phyloP scores from a whole-genome alignment of 2,888 invertebrate genomes.

The Lepidocyrtoides sp. region DNA sequence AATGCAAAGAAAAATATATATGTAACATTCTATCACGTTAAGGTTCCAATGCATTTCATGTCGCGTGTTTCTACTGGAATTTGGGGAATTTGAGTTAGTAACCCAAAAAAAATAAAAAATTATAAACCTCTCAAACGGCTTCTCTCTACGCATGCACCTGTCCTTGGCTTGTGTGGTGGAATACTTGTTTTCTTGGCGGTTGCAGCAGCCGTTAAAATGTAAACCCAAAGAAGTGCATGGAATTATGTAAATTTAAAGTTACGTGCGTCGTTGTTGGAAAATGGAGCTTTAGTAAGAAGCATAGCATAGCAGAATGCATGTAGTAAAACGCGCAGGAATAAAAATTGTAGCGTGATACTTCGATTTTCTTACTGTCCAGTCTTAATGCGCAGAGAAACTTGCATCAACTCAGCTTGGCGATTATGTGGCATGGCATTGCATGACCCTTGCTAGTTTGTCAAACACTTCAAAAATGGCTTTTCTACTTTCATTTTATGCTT shows the following conservation, averaged over 20 bases:
- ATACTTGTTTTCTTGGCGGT: too few relatives aligned
- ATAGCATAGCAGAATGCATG: neutral
- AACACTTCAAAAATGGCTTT: slow-evolving; percentile 20
- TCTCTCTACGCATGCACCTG: slow-evolving; percentile 11
- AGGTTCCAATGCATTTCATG: slow-evolving; percentile 7
- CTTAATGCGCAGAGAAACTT: neutral
- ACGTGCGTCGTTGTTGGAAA: neutral
- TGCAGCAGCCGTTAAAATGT: neutral
- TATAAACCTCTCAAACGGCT: neutral
- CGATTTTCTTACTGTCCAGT: neutral
- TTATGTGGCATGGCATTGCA: slow-evolving; percentile 25
- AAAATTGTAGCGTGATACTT: neutral
- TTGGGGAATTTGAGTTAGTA: slow-evolving; percentile 9
- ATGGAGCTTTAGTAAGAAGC: neutral
- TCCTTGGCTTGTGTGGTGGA: too few relatives aligned
- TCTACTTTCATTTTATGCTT: neutral
- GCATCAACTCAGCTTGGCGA: neutral
- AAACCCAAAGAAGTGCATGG: slow-evolving; percentile 4
- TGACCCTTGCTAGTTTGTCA: slow-evolving; percentile 69
- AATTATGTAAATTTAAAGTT: slow-evolving; percentile 23
- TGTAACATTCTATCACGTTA: too few relatives aligned
- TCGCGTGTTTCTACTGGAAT: neutral
- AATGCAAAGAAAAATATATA: neutral
- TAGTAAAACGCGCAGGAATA: neutral
- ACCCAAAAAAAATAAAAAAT: neutral